Conservation (phyloP, 2,797 vertebrate species). For the Iguana delicatissima region DNA sequence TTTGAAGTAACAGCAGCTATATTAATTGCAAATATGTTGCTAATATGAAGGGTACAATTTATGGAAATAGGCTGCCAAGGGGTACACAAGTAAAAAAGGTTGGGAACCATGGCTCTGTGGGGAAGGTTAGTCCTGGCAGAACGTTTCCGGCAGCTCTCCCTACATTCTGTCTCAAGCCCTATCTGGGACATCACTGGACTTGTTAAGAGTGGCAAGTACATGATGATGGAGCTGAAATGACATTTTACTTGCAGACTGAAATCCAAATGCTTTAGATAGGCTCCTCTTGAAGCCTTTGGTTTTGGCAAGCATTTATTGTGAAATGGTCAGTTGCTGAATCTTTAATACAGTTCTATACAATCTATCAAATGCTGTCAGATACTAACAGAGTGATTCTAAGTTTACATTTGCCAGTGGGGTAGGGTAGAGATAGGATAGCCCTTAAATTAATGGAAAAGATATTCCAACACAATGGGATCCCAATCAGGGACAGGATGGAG, state of each 20-base stretch:
- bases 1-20: no score
- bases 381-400: neutral
- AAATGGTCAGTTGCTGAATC: slow-evolving; percentile 11
- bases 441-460: neutral
- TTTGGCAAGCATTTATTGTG: neutral
- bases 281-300: neutral
- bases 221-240: neutral
- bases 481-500: neutral
- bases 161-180: neutral
- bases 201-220: neutral
- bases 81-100: no score
- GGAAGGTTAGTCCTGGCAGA: no score
- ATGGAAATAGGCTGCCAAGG: no score
- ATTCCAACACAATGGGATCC: neutral
- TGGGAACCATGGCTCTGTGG: neutral
- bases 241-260: neutral
- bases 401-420: neutral
- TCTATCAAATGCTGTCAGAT: slow-evolving; percentile 27
- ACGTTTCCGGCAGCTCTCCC: neutral
- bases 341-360: neutral
- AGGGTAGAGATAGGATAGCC: neutral
- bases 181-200: neutral
- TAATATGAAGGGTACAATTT: no score
- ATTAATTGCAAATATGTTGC: no score
- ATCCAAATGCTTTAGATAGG: neutral